phyloP scores from a whole-genome alignment of 2,888 invertebrate genomes.

The Tachina grossa region DNA sequence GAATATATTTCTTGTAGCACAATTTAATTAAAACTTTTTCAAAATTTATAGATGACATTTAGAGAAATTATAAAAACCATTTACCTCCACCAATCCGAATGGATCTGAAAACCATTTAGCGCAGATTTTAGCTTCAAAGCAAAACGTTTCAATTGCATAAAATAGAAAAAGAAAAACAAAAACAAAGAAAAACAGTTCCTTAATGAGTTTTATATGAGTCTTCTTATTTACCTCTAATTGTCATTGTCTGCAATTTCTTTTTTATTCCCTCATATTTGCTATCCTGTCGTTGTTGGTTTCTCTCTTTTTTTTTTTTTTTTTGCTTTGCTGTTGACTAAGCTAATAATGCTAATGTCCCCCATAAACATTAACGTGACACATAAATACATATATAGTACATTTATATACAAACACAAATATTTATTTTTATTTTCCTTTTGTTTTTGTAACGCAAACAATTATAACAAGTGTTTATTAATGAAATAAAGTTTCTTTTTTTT shows the following conservation, averaged over 20 bases:
- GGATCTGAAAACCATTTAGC: background rate
- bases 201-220: conserved; percentile 42
- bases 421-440: background rate
- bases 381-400: background rate
- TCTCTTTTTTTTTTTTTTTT: background rate
- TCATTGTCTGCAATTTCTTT: conserved; percentile 21
- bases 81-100: background rate
- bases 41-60: conserved; percentile 30
- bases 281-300: background rate
- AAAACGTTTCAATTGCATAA: conserved; percentile 13
- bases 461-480: too few species aligned
- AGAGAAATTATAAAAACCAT: conserved; percentile 6
- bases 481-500: too few species aligned
- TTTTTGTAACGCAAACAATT: background rate
- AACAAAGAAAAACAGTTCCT: conserved; percentile 20
- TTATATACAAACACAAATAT: background rate
- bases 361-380: conserved; percentile 17
- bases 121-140: background rate
- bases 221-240: conserved; percentile 31
- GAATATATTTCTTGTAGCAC: too few species aligned
- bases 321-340: conserved; percentile 5
- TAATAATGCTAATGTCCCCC: conserved; percentile 45
- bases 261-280: background rate
- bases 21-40: conserved; percentile 43
- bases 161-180: background rate